A percentile compares a stretch with the other conserved stretches of the same genome.
These are phyloP conservation scores for Cyclura pinguis DNA, from an alignment of 2,797 vertebrate genomes.

Conservation along the genomic window DNA sequence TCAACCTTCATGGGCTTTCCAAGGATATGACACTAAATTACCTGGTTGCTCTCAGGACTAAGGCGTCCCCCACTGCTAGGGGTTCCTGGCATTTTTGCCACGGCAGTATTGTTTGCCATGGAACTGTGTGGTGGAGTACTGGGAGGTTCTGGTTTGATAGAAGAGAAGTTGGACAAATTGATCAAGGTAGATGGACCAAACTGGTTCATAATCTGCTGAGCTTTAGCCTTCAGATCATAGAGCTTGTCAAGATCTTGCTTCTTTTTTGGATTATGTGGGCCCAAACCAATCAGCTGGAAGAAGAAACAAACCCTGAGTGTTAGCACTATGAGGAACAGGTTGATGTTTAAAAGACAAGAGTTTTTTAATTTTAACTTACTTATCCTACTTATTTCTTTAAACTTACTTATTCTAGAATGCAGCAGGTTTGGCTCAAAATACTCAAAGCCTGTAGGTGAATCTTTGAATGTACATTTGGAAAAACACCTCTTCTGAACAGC, in stretches of 20 bases:
- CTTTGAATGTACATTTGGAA: neutral
- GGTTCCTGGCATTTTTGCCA: slow-evolving; percentile 87
- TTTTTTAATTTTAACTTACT: no score
- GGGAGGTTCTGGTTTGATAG: slow-evolving; percentile 83
- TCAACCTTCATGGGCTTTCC: accelerated
- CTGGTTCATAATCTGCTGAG: slow-evolving; percentile 86
- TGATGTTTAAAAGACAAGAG: neutral
- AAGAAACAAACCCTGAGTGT: slow-evolving; percentile 3
- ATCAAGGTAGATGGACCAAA: slow-evolving; percentile 84
- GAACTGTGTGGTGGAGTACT: slow-evolving; percentile 84
- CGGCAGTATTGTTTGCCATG: slow-evolving; percentile 93
- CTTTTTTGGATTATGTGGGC: slow-evolving; percentile 79
- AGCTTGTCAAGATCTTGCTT: slow-evolving; percentile 80
- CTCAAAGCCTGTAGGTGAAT: neutral
- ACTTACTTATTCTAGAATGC: neutral
- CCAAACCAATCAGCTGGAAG: slow-evolving; percentile 82
- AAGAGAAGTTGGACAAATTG: slow-evolving; percentile 85
- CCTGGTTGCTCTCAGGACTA: slow-evolving; percentile 96
- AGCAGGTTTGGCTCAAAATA: accelerated
- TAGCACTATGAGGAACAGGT: neutral
- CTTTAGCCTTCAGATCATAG: slow-evolving; percentile 79
- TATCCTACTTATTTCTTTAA: neutral
- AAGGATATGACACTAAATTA: slow-evolving; percentile 38
- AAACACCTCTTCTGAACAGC: neutral
- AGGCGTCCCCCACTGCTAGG: slow-evolving; percentile 89